Base-by-base conservation (phyloP, 1,140 invertebrate genomes). In the Dreissena rostriformis region DNA sequence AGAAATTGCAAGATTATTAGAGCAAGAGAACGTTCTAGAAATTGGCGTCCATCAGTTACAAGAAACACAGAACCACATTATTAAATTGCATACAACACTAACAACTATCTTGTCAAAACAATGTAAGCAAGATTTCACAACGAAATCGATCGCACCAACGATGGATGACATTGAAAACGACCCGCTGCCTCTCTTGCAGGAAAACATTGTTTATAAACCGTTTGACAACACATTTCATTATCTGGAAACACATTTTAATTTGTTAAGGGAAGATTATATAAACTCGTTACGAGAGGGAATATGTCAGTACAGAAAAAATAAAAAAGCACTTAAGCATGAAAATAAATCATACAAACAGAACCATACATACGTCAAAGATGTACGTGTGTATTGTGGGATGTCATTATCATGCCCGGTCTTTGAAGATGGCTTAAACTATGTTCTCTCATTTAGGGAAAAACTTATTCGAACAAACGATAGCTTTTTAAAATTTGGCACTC, bases 171-270 rank as follows among this genome's bases (percentile, higher is more conserved):
- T 61, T 24, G 57, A 61, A 24, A 61, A 61, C 22, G 57, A 61
- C 11, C 57, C 57, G 6, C 22, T 61, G 29, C 86, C 90, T n/a
- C 95, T 94, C 92, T 85, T 96, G n/a, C 92, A 95, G 1, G 92
- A 94, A 15, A 96, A 96, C 90, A 94, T 95, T 57, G 89, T 95
- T 0, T 86, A 94, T 61, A 96, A 96, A 6, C 87, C 91, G 0
- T 97, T 96, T 89, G 83, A 91, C 8, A 93, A 94, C 90, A 93
- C 95, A 0, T 94, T 96, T 28, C 95, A 96, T 87, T 97, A 97
- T 89, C 91, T 97, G 7, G 96, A 97, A 88, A 94, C 96, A 0
- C 96, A 97, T 83, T 96, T 96, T 89, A 92, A 96, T 17, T 91
- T 97, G 6, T 90, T 97, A 28, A 90, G 96, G 11, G 96, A 97